Conservation (phyloP, 2,113 vertebrate species). For the Tor tambroides region DNA sequence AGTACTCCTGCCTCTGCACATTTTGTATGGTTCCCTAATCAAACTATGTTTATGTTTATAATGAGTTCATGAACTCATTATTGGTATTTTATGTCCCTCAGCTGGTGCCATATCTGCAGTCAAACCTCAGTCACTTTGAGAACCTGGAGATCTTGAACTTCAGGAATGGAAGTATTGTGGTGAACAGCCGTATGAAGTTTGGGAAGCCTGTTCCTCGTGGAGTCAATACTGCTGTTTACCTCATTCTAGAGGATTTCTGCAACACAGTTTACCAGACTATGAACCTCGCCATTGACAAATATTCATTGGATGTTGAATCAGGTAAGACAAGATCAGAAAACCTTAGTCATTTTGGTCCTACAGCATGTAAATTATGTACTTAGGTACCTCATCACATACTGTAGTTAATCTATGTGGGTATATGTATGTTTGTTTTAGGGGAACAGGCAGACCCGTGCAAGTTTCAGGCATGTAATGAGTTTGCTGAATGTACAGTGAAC, state of each 20-base stretch:
- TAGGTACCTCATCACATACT: not conserved
- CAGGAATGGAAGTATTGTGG: constrained; percentile 94
- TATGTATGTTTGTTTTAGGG: constrained; percentile 41
- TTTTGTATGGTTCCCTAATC: not conserved
- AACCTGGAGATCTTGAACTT: constrained; percentile 97
- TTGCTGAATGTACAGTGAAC: constrained; percentile 87
- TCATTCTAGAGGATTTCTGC: constrained; percentile 95
- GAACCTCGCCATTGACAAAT: constrained; percentile 97
- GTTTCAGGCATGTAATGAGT: constrained; percentile 94
- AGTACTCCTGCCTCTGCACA: not conserved
- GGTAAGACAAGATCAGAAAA: constrained; percentile 71
- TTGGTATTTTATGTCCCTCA: constrained; percentile 58
- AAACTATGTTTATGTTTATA: not conserved
- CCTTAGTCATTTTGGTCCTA: not conserved
- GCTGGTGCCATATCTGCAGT: constrained; percentile 96
- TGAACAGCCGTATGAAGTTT: constrained; percentile 96
- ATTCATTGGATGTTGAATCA: constrained; percentile 94
- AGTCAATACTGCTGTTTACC: constrained; percentile 86
- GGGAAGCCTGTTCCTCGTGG: constrained; percentile 83
- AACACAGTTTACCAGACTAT: constrained; percentile 96
- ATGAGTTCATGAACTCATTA: not conserved
- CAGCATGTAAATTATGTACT: too few relatives aligned
- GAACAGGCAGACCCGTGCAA: constrained; percentile 89
- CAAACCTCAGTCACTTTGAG: constrained; percentile 92
- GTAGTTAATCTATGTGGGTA: not conserved